phyloP scores from a whole-genome alignment of 2,888 invertebrate genomes.

The Cancer borealis region DNA sequence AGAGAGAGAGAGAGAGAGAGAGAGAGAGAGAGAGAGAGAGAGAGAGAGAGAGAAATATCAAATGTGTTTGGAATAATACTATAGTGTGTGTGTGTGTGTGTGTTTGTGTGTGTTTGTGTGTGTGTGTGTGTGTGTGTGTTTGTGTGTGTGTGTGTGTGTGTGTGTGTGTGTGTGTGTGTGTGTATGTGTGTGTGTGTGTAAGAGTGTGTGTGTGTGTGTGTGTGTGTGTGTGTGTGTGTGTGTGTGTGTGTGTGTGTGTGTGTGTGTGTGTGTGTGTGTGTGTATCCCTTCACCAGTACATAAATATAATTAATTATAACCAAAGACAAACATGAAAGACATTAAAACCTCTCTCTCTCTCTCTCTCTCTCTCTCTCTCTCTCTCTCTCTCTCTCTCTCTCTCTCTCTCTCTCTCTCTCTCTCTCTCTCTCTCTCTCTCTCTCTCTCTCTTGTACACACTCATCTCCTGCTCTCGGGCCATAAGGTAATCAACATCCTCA shows the following conservation, averaged over 20 bases:
- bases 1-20: slow-evolving; percentile 8
- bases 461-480: no score
- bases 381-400: slow-evolving; percentile 52
- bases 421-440: slow-evolving; percentile 32
- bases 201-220: neutral
- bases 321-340: no score
- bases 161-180: slow-evolving; percentile 4
- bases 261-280: slow-evolving; percentile 12
- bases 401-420: slow-evolving; percentile 47
- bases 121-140: no score
- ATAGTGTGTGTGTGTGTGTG: no score
- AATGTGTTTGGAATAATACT: no score
- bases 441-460: no score
- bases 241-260: slow-evolving; percentile 20
- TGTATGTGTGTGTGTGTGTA: neutral
- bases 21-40: neutral
- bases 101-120: no score
- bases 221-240: slow-evolving; percentile 22
- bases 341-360: neutral
- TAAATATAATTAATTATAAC: neutral
- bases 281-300: neutral
- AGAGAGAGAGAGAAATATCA: slow-evolving; percentile 18
- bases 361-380: neutral
- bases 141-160: slow-evolving; percentile 33
- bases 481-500: no score